These are phyloP conservation scores for Drosophila siamana DNA, from an alignment of 2,888 invertebrate genomes.

Conservation along the genomic window DNA sequence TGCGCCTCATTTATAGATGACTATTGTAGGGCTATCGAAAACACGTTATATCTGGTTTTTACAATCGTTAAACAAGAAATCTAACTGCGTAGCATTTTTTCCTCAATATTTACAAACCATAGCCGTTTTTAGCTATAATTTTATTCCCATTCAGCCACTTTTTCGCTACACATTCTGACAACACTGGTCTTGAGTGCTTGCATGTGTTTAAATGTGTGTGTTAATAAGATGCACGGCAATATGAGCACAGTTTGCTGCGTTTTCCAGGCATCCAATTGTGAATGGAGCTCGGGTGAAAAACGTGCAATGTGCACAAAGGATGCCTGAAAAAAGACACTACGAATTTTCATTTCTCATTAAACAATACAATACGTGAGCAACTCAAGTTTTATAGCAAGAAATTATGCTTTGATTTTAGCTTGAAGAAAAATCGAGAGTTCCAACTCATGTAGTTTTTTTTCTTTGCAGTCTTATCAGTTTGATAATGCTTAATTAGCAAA, in stretches of 20 bases:
- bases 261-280: conserved; percentile 11
- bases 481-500: conserved; percentile 18
- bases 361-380: not conserved
- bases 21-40: too few relatives aligned
- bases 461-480: not conserved
- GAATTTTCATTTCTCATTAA: not conserved
- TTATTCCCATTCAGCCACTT: too few relatives aligned
- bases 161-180: too few relatives aligned
- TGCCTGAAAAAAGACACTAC: not conserved
- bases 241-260: conserved; percentile 24
- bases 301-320: conserved; percentile 25
- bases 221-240: conserved; percentile 34
- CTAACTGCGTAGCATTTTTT: too few relatives aligned
- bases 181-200: not conserved
- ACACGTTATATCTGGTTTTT: too few relatives aligned
- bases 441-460: not conserved
- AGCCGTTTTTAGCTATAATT: too few relatives aligned
- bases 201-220: not conserved
- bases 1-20: too few relatives aligned
- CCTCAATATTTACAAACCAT: too few relatives aligned
- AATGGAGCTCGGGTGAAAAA: conserved; percentile 4
- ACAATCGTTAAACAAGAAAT: too few relatives aligned
- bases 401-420: not conserved
- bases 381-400: not conserved
- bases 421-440: not conserved